phyloP scores from a whole-genome alignment of 2,113 vertebrate genomes.

The Panurus biarmicus region DNA sequence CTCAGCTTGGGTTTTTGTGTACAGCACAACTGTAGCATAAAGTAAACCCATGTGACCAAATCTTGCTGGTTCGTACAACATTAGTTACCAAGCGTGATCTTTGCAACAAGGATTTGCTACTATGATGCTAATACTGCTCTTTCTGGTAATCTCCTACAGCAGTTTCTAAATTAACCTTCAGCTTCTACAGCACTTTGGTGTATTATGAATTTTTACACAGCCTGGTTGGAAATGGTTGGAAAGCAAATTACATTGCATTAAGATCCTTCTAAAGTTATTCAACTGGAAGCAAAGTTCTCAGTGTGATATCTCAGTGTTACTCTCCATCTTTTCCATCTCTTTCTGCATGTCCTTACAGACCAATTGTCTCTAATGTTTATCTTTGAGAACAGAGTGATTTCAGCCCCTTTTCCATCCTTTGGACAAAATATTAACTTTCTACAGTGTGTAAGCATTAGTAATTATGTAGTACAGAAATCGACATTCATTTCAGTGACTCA shows the following conservation, averaged over 20 bases:
- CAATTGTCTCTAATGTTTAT: not conserved
- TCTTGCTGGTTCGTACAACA: not conserved
- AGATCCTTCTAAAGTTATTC: not conserved
- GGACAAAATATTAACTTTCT: not conserved
- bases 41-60: not conserved
- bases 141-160: not conserved
- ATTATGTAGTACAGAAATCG: not conserved
- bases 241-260: not conserved
- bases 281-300: not conserved
- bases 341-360: not conserved
- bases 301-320: not conserved
- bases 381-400: not conserved
- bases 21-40: not conserved
- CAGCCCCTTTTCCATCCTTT: not conserved
- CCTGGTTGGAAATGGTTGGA: not conserved
- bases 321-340: not conserved
- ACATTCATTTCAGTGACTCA: not conserved
- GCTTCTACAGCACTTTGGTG: not conserved
- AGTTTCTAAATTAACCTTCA: not conserved
- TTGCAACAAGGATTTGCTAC: not conserved
- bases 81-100: not conserved
- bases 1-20: not conserved
- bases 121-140: not conserved
- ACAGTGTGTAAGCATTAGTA: not conserved
- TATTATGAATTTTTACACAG: not conserved